Evolutionary conservation across 1,140 invertebrate species (phyloP).

Genomic region (Holcopasites calliopsidis): DNA sequence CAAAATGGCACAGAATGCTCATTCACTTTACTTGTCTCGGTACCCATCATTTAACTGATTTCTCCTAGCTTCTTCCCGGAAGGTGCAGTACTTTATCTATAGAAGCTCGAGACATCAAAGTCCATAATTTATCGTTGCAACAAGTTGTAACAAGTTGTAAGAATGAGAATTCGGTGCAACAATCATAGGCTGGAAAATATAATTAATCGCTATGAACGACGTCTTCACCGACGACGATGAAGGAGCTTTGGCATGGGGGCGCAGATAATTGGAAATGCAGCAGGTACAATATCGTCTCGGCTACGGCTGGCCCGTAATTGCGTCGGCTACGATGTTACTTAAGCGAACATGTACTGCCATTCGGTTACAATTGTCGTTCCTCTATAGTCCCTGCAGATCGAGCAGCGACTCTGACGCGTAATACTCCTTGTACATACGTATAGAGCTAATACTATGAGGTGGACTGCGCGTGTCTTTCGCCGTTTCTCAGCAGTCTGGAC

Average conservation of each 20-base stretch:
- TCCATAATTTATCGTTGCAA: not conserved
- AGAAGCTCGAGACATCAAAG: not conserved
- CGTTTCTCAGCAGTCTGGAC: too few species aligned
- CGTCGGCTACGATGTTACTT: conserved; percentile 55
- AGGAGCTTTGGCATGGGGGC: too few species aligned
- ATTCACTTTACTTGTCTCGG: too few species aligned
- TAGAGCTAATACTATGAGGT: conserved; percentile 6
- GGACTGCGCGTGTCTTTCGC: not conserved
- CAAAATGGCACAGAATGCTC: too few species aligned
- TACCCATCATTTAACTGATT: not conserved
- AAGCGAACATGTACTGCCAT: conserved; percentile 53
- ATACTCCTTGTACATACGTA: not conserved
- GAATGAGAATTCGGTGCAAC: not conserved
- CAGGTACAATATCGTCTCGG: conserved; percentile 20
- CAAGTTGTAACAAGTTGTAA: not conserved
- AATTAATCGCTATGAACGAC: not conserved
- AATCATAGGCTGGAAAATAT: not conserved
- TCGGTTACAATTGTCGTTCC: conserved; percentile 56
- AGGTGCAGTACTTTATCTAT: not conserved
- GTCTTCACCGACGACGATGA: too few species aligned
- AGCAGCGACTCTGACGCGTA: conserved; percentile 21
- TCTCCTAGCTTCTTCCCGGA: not conserved
- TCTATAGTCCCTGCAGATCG: conserved; percentile 46
- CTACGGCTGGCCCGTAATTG: conserved; percentile 46
- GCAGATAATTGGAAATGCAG: conserved; percentile 19